Conservation (phyloP, 2,113 vertebrate species). For the Benitochromis conjunctus region DNA sequence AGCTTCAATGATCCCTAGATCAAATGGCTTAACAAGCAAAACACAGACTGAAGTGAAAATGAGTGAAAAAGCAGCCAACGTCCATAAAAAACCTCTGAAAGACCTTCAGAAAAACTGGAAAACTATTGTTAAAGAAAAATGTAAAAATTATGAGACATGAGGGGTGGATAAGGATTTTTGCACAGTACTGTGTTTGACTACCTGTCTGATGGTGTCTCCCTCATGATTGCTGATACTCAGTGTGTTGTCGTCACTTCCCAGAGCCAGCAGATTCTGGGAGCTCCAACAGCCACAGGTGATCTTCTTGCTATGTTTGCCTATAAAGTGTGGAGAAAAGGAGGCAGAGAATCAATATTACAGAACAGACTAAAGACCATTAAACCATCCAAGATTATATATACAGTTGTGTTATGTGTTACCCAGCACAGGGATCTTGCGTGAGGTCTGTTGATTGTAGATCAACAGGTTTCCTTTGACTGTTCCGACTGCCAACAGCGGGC, state of each 20-base stretch:
- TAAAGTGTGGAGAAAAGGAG: neutral
- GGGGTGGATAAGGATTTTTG: neutral
- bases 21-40: neutral
- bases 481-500: slow-evolving; percentile 86
- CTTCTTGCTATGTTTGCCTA: slow-evolving; percentile 93
- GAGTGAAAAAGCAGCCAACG: neutral
- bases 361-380: neutral
- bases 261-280: slow-evolving; percentile 87
- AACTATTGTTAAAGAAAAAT: neutral
- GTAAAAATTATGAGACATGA: neutral
- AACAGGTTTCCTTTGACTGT: slow-evolving; percentile 94
- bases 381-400: neutral
- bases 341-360: neutral
- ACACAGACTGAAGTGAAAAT: neutral
- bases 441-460: slow-evolving; percentile 95
- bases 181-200: slow-evolving; percentile 27
- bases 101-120: neutral
- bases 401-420: slow-evolving; percentile 71
- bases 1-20: neutral
- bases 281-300: slow-evolving; percentile 98
- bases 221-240: slow-evolving; percentile 94
- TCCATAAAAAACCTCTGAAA: neutral
- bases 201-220: slow-evolving; percentile 94
- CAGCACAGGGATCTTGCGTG: slow-evolving; percentile 91
- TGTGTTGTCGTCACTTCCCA: slow-evolving; percentile 91